Base-by-base conservation (phyloP, 2,113 vertebrate genomes). In the Orientallactaga bullata region DNA sequence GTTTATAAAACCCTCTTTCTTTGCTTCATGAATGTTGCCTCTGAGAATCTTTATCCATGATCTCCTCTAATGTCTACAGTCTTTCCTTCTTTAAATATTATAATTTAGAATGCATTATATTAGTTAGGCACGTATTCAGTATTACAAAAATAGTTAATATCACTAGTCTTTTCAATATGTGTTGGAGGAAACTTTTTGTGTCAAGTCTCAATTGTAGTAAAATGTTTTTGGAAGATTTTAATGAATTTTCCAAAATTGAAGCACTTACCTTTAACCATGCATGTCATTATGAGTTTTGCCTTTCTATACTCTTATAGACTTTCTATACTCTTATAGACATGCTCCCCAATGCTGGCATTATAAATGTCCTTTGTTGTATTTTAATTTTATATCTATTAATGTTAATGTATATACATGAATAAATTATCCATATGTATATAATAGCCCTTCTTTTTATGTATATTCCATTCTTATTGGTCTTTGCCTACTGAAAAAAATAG, bases 101-200 rank as follows among this genome's bases (percentile, higher is more conserved):
- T 85, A 71, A 61, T 91, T 90, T 83, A 13, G 23, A 20, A 63
- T 88, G 26, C 13, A 80, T 83, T 83, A 51, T 86, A 55, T 83
- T 63, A 88, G 51, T 76, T 76, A 77, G 7, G 1, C 58, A 68
- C 8, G 47, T 83, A 8, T 77, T 78, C 73, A 65, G 10, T 17
- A 77, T 94, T 30, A 32, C 23, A 93, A 88, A 93, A 90, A 91
- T 58, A 58, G 26, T 94, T 94, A 78, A 21, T 10, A 42, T 93
- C 23, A 39, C 21, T 35, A 47, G 26, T 1, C 0, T 35, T 93
- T 91, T 85, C 72, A 86, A 94, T 89, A 91, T 42, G 11, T 68
- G 58, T 89, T 39, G 26, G 89, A 85, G 61, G 23, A 90, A 95
- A 89, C 4, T 39, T 80, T 58, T 39, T 6, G 9, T 69, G 26